phyloP scores from a whole-genome alignment of 2,888 invertebrate species.

The Octodonta nipae region DNA sequence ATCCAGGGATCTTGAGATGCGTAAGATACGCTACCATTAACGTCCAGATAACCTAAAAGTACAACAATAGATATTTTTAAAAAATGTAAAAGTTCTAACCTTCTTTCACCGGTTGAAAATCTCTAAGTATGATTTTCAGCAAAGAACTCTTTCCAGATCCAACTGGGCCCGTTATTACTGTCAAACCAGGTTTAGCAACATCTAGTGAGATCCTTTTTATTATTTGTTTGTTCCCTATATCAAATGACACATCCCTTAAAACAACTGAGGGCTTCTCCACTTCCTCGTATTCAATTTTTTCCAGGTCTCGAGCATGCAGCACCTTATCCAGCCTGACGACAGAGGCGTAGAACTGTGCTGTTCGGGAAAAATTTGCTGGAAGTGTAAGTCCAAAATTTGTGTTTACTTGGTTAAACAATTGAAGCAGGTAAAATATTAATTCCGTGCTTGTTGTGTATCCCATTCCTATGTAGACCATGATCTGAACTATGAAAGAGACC shows the following conservation, averaged over 20 bases:
- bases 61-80: no score
- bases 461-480: slow-evolving; percentile 15
- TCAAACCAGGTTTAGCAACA: slow-evolving; percentile 31
- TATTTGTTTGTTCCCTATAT: slow-evolving; percentile 21
- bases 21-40: slow-evolving; percentile 40
- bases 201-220: slow-evolving; percentile 33
- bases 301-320: slow-evolving; percentile 11
- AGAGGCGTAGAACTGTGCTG: slow-evolving; percentile 15
- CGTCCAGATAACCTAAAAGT: slow-evolving; percentile 10
- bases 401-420: slow-evolving; percentile 11
- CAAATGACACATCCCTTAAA: slow-evolving; percentile 8
- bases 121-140: slow-evolving; percentile 31
- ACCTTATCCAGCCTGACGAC: slow-evolving; percentile 13
- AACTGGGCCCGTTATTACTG: slow-evolving; percentile 47
- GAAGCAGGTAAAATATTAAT: slow-evolving; percentile 14
- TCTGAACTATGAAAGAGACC: slow-evolving; percentile 15
- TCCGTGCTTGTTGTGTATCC: slow-evolving; percentile 16
- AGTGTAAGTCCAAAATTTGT: slow-evolving; percentile 14
- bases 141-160: slow-evolving; percentile 47
- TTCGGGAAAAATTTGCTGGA: slow-evolving; percentile 12
- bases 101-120: slow-evolving; percentile 26
- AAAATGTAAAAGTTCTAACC: no score
- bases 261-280: slow-evolving; percentile 8
- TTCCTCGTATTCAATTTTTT: slow-evolving; percentile 6
- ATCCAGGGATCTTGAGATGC: slow-evolving; percentile 50